Percentiles rank a stretch among this genome's conserved stretches.
phyloP scores from a whole-genome alignment of 2,888 invertebrate species.

The Acanthosoma haemorrhoidale region DNA sequence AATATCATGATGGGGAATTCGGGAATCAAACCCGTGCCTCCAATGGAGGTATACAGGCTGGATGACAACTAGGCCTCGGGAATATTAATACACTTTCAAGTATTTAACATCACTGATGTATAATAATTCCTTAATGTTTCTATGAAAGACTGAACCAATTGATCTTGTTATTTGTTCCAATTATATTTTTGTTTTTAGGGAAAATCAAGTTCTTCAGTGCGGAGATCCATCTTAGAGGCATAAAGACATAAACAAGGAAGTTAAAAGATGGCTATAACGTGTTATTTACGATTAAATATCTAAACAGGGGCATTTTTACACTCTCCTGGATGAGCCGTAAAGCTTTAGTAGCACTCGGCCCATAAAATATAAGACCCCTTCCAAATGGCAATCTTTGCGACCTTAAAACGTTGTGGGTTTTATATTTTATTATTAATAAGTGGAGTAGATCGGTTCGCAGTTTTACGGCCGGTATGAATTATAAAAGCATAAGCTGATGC shows the following conservation, averaged over 20 bases:
- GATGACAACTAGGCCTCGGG: too few species aligned
- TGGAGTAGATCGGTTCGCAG: not conserved
- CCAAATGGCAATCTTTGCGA: constrained; percentile 11
- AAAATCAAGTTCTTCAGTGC: too few species aligned
- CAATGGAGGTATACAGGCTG: too few species aligned
- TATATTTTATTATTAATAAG: not conserved
- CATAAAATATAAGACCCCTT: not conserved
- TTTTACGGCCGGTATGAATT: not conserved
- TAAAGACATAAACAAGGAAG: not conserved
- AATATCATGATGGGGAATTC: too few species aligned
- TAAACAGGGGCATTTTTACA: not conserved
- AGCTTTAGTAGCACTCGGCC: not conserved
- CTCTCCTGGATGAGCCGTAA: not conserved
- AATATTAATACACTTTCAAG: too few species aligned
- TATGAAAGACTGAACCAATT: too few species aligned
- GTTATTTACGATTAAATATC: not conserved
- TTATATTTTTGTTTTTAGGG: too few species aligned
- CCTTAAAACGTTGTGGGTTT: constrained; percentile 9
- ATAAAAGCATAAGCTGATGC: not conserved
- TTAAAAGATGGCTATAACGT: not conserved
- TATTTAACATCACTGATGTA: too few species aligned
- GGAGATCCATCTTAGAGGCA: too few species aligned
- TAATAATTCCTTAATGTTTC: too few species aligned
- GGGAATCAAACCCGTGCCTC: too few species aligned
- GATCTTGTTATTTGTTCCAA: too few species aligned